Percentiles rank a stretch among this genome's conserved stretches.
These are phyloP conservation scores for Empis stercorea DNA, from an alignment of 2,888 invertebrate species.

Conservation along the genomic window DNA sequence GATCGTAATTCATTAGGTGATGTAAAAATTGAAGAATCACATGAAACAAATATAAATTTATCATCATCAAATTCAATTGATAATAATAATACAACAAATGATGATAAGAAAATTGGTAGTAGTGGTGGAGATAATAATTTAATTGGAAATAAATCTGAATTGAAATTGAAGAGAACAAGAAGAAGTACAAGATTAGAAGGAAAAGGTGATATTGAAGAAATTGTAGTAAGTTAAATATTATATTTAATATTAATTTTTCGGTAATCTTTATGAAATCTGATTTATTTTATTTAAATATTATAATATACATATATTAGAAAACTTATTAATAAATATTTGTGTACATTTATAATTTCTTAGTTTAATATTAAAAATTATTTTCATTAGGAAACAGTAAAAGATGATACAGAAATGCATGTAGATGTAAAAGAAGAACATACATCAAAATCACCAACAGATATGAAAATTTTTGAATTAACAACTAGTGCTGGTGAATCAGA, in stretches of 20 bases:
- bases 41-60: neutral
- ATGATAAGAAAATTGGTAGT: neutral
- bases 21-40: neutral
- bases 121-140: too few species aligned
- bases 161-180: conserved; percentile 2
- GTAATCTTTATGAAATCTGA: too few species aligned
- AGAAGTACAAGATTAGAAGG: conserved; percentile 4
- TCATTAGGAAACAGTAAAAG: too few species aligned
- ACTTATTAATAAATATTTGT: too few species aligned
- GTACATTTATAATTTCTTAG: too few species aligned
- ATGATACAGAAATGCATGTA: neutral
- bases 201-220: conserved; percentile 5
- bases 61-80: neutral
- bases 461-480: conserved; percentile 2
- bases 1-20: conserved; percentile 1
- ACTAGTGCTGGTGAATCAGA: neutral
- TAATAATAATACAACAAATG: neutral
- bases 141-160: neutral
- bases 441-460: conserved; percentile 2
- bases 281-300: too few species aligned
- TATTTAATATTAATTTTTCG: too few species aligned
- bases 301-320: too few species aligned
- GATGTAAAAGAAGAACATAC: conserved; percentile 1
- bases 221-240: conserved; percentile 1
- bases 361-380: too few species aligned